Base-by-base conservation (phyloP, 2,797 vertebrate species). In the Pipistrellus nathusii region DNA sequence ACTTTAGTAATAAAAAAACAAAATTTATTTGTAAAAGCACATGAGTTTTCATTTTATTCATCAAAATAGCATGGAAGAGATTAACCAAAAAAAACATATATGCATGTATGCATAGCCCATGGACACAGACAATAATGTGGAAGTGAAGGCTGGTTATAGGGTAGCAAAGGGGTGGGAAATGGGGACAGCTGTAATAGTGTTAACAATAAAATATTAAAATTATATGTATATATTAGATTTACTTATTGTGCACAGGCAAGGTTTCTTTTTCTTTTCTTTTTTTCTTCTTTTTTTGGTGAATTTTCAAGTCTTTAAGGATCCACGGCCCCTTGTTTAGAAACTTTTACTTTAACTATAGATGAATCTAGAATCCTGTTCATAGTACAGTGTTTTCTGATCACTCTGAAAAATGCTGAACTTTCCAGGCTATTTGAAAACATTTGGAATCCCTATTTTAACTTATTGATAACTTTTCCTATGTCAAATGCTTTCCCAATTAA, bases 401-500 rank as follows among this genome's bases (percentile, higher is more conserved):
- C 17, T 18, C 57, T 88, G 68, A 81, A 82, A 27, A 27, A 87
- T 10, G 30, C 57, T 82, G 77, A 88, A 75, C 35, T 35, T 90
- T 55, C 76, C 57, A 88, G 57, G 30, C 46, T 73, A 27, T 81
- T 73, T 81, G 91, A 32, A 80, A 78, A 71, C 62, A 15, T 88
- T 13, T 80, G 20, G 35, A 78, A 84, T 59, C 21, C n/a, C 27
- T 15, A 17, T 32, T 73, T 85, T 69, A 48, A 84, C 27, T 85
- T 23, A 82, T 46, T 92, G 57, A 32, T 81, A 85, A 13, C 20
- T 80, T 89, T 92, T 66, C 38, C 11, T 80, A 80, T 85, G 71
- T 59, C 53, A 32, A 25, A 80, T 21, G n/a, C 13, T 59, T 30
- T 64, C 14, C 35, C 18, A 51, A 10, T 85, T 48, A 13, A 51